Evolutionary conservation across 2,888 invertebrate species (phyloP), one percentile per base, ranked within the genome.

Genomic region (Malthinus flaveolus): DNA sequence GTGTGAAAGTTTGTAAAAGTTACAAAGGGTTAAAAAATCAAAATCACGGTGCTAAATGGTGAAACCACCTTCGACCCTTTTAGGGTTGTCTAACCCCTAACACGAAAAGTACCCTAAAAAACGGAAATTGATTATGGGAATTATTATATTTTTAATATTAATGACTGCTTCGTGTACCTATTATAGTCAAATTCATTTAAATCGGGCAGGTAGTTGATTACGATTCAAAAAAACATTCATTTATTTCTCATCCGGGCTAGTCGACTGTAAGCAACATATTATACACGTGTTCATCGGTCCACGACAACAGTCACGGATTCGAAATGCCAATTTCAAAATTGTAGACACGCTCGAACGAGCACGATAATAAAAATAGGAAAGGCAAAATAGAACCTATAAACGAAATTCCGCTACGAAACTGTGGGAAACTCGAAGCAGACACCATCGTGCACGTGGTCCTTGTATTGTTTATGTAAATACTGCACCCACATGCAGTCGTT

Each of bases 271-370:
- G n/a, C 5, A 23, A 23, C 23, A 23, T 23, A n/a, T n/a, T 55
- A 60, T 71, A 70, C 72, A 72, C 71, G 72, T 72, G 72, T 70
- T 68, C 66, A 66, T 65, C 68, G 64, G 68, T 13, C 66, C 59
- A 62, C 56, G 63, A 64, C 65, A 66, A 49, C 39, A 57, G 69
- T 70, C 70, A 71, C 68, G 70, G 67, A 66, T 68, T 70, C 69
- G 59, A 71, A 72, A 70, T 65, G 66, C 65, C 69, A 69, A 70
- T 72, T 71, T 71, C 68, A 68, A 70, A 67, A 68, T 67, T 66
- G 62, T 62, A 56, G 64, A 61, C 65, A 67, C 64, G 67, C 61
- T 67, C 49, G 61, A 62, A 46, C 61, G 65, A 63, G 58, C 61
- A 56, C 59, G 55, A 54, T 53, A 61, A 64, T 51, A 55, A 61